Conservation (phyloP, 2,113 vertebrate genomes). For the Pongo pygmaeus region DNA sequence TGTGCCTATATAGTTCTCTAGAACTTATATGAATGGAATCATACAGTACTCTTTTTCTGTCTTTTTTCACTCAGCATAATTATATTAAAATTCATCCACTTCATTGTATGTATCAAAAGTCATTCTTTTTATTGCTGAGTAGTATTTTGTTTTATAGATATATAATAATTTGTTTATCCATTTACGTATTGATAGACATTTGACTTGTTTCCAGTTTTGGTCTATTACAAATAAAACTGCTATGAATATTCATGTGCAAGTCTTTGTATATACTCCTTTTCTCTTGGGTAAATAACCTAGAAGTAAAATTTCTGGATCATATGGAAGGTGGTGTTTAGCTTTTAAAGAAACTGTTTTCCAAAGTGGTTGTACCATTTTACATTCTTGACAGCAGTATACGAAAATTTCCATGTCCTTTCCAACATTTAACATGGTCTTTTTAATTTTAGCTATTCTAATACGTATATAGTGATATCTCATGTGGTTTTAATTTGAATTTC, state of each 20-base stretch:
- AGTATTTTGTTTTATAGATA: neutral
- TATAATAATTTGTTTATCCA: neutral
- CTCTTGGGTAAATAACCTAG: neutral
- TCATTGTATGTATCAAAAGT: neutral
- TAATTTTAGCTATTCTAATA: neutral
- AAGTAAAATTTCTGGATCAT: neutral
- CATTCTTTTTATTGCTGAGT: neutral
- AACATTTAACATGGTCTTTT: neutral
- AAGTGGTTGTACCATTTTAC: neutral
- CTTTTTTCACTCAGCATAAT: neutral
- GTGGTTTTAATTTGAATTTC: neutral
- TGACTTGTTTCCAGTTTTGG: neutral
- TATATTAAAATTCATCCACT: neutral
- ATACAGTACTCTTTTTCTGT: neutral
- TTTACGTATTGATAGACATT: neutral
- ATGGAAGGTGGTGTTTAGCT: neutral
- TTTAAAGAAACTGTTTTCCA: neutral
- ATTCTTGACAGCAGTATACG: neutral
- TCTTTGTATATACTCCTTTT: neutral
- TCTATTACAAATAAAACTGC: neutral
- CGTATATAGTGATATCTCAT: neutral
- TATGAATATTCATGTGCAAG: neutral
- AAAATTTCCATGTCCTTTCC: neutral
- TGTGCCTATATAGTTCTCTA: neutral
- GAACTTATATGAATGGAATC: neutral